Conservation (phyloP, 2,797 vertebrate genomes). For the Gambelia wislizenii region DNA sequence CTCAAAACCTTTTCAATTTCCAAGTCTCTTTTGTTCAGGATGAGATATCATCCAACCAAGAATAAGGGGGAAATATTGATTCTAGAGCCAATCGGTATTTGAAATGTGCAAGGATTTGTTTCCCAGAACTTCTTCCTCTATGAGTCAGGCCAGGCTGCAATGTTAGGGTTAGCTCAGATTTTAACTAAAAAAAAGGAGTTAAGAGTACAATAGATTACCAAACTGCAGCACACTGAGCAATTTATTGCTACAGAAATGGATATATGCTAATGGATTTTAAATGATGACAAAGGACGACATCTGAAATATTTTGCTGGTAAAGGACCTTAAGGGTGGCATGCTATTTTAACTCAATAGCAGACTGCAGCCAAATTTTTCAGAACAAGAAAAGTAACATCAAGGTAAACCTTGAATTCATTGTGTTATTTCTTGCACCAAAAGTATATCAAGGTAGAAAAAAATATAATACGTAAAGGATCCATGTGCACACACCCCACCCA, state of each 20-base stretch:
- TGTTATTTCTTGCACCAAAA: neutral
- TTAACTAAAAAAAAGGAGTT: neutral
- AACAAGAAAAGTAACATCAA: slow-evolving; percentile 4
- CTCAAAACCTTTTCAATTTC: slow-evolving; percentile 20
- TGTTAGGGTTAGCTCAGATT: neutral
- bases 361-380: neutral
- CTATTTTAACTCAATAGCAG: neutral
- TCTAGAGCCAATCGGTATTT: slow-evolving; percentile 8
- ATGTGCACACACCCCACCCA: too few species aligned
- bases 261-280: slow-evolving; percentile 12
- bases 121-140: neutral
- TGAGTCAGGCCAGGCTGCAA: neutral
- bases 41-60: slow-evolving; percentile 12
- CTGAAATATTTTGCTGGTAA: slow-evolving; percentile 6
- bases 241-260: neutral
- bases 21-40: neutral
- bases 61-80: slow-evolving; percentile 3
- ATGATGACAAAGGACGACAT: neutral
- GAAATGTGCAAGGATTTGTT: slow-evolving; percentile 19
- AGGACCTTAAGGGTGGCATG: neutral
- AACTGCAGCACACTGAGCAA: neutral
- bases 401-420: neutral
- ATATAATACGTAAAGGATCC: neutral
- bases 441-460: neutral
- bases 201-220: neutral